Conservation (phyloP, 2,113 vertebrate species). For the Ia io region DNA sequence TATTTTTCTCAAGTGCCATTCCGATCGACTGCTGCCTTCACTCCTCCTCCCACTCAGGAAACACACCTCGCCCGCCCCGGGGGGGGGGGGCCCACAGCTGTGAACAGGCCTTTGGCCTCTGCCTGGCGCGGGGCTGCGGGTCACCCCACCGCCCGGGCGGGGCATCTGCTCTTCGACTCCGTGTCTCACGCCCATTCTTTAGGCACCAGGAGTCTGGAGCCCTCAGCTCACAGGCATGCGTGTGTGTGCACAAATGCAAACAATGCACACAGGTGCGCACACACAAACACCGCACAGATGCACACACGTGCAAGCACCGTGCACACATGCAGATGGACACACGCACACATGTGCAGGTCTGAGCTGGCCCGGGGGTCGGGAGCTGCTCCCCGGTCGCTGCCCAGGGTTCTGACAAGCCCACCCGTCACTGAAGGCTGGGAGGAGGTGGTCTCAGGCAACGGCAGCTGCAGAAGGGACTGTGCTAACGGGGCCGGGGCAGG, state of each 20-base stretch:
- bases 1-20: conserved; percentile 78
- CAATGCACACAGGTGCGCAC: too few relatives aligned
- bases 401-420: neutral
- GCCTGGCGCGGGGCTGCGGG: neutral
- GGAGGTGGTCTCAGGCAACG: accelerated
- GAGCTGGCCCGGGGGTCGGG: too few relatives aligned
- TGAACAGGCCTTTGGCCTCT: conserved; percentile 73
- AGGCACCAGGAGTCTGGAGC: neutral
- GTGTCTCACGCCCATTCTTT: neutral
- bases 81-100: conserved; percentile 11
- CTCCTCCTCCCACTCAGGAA: neutral
- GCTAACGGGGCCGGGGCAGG: neutral
- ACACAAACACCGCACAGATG: too few relatives aligned
- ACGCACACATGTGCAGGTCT: accelerated
- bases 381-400: neutral
- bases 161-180: neutral
- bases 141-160: neutral
- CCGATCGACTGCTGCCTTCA: neutral
- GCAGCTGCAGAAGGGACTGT: neutral
- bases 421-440: accelerated
- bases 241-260: accelerated
- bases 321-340: accelerated
- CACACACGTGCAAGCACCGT: neutral
- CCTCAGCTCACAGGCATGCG: accelerated
- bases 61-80: neutral